These are phyloP conservation scores for Triplophysa yarkandensis DNA, from an alignment of 2,797 vertebrate species.

Conservation along the genomic window DNA sequence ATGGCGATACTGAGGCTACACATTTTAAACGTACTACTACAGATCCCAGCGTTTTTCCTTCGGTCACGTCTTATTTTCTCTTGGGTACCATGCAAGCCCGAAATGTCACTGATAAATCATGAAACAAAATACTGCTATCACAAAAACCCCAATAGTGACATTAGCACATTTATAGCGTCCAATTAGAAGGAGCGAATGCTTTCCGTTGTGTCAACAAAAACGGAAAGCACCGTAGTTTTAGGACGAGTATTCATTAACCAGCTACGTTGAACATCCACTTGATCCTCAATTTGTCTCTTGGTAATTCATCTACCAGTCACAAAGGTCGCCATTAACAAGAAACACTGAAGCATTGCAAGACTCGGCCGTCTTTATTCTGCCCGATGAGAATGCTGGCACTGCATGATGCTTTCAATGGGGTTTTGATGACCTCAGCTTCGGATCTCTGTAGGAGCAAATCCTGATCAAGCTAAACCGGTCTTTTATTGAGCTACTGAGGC, in stretches of 20 bases:
- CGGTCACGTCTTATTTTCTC: not conserved
- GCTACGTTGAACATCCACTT: constrained; percentile 40
- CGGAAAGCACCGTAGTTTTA: not conserved
- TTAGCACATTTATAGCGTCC: not conserved
- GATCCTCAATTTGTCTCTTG: constrained; percentile 56
- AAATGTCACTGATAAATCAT: not conserved
- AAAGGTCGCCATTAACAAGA: constrained; percentile 51
- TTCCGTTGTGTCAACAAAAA: not conserved
- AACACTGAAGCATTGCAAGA: constrained; percentile 43
- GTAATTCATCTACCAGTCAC: constrained; percentile 57
- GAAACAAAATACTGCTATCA: not conserved
- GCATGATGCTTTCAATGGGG: constrained; percentile 61
- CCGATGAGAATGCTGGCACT: constrained; percentile 57
- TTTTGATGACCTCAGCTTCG: constrained; percentile 72
- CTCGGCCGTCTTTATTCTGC: constrained; percentile 48
- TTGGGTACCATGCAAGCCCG: not conserved
- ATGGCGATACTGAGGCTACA: too few relatives aligned
- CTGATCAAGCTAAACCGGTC: constrained; percentile 70
- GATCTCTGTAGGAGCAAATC: constrained; percentile 55
- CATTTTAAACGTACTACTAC: too few relatives aligned
- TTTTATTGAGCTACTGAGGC: constrained; percentile 77
- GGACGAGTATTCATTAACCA: constrained; percentile 56
- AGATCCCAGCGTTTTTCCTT: not conserved
- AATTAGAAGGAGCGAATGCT: constrained; percentile 1
- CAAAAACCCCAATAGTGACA: not conserved